Evolutionary conservation across 64 coral and sea anemone species (phyloP), one percentile per base, ranked within the genome.

Genomic region (Stylophora pistillata): DNA sequence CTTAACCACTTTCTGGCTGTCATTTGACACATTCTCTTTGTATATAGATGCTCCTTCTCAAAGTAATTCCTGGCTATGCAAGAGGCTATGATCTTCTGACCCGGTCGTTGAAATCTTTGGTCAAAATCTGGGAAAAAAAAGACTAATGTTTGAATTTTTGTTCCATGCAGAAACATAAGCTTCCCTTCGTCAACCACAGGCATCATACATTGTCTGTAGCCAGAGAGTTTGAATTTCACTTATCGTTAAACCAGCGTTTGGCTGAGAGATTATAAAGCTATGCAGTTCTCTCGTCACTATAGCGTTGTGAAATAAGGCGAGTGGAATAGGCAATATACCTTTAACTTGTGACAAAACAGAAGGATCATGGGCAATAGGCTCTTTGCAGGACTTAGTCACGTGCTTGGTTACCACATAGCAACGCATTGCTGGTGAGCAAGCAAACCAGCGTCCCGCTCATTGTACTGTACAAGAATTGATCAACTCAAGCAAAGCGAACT

Each of bases 221-320:
- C 69, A 27, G 23, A 47, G 65, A 37, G 62, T 74, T 74, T 90
- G 69, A 91, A 85, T 85, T 58, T 91, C 89, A 14, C 71, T 91
- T 29, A 91, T 85, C 7, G 71, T 63, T 54, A 91, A 74, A 1
- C 89, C 79, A 91, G 72, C 89, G 75, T 91, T 85, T 37, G 89
- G 71, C 76, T 91, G 89, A 76, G 89, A 74, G 21, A 85, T n/a
- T 29, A 90, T 90, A 83, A 90, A 84, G 2, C 71, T 84, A 0
- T 81, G 68, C 30, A 85, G 89, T 63, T 91, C 89, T 76, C 56
- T 73, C 25, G 74, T 81, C 71, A 92, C 30, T 73, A 84, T 84
- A n/a, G 76, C 28, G 55, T 80, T 92, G 61, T 92, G 85, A 87
- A 92, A 92, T 73, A 92, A 81, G 7, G 81, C 10, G 70, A 87